These are phyloP conservation scores for Corythoichthys haematopterus DNA, from an alignment of 2,113 vertebrate genomes.

Conservation along the genomic window DNA sequence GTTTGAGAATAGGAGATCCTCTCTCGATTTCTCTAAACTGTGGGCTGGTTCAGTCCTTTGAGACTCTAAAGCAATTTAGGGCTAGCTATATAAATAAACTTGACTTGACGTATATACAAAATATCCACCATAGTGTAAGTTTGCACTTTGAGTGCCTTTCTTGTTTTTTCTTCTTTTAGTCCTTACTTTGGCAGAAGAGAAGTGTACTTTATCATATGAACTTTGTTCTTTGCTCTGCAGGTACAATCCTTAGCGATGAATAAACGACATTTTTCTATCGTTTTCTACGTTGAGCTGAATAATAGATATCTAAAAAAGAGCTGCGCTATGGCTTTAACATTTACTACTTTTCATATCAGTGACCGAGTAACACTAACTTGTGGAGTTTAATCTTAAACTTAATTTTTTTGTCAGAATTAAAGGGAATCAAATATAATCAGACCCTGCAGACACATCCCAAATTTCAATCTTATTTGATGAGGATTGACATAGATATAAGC, in stretches of 20 bases:
- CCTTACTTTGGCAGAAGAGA: background rate
- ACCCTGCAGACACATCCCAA: background rate
- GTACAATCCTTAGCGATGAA: background rate
- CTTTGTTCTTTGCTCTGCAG: background rate
- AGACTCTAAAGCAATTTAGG: background rate
- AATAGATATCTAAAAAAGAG: background rate
- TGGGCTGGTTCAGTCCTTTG: background rate
- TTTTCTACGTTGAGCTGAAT: conserved; percentile 1
- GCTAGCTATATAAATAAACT: background rate
- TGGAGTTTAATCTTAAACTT: background rate
- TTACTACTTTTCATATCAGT: background rate
- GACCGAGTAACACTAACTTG: background rate
- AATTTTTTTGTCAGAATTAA: background rate
- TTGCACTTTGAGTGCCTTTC: background rate
- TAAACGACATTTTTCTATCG: background rate
- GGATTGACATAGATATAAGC: background rate
- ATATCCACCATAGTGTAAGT: background rate
- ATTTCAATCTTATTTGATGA: conserved; percentile 1
- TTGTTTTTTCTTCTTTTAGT: background rate
- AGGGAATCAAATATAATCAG: background rate
- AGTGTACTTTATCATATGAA: background rate
- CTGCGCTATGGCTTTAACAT: background rate
- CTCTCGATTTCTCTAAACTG: background rate
- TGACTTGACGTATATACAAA: background rate
- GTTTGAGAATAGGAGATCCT: background rate